Base-by-base conservation (phyloP, 53 echinoderm and acorn worm species). In the Hippasteria phrygiana region DNA sequence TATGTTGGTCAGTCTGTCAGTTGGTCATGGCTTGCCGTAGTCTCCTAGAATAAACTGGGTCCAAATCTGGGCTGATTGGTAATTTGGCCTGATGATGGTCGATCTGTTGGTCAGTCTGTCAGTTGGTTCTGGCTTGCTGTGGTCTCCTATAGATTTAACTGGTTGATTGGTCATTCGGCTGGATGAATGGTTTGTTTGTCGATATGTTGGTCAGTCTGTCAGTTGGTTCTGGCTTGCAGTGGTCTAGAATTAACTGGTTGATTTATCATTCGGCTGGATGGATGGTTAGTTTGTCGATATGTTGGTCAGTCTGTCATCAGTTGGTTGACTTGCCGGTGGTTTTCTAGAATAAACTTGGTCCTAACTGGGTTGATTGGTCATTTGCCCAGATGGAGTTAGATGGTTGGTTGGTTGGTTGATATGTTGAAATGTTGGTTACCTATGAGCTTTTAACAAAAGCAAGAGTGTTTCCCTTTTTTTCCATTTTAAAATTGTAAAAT, bases 71-170 rank as follows among this genome's bases (percentile, higher is more conserved):
- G n/a, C n/a, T n/a, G n/a, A n/a, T n/a, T n/a, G n/a, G n/a, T n/a
- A n/a, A n/a, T n/a, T n/a, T n/a, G n/a, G n/a, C n/a, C n/a, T n/a
- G n/a, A n/a, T n/a, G n/a, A n/a, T n/a, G n/a, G n/a, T n/a, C n/a
- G n/a, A n/a, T n/a, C n/a, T n/a, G n/a, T n/a, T n/a, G n/a, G n/a
- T n/a, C n/a, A n/a, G n/a, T n/a, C n/a, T n/a, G n/a, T n/a, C n/a
- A n/a, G n/a, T n/a, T n/a, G n/a, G n/a, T n/a, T n/a, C n/a, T n/a
- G 99, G 96, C 24, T 99, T 99, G 40, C 99, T 96, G 28, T 99
- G 99, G 62, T 99, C 99, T 34, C 99, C 99, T 38, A 73, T 33
- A 74, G 36, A 29, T 74, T 14, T 17, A 2, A 20, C 12, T 51
- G 51, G 16, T 51, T 51, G 13, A 51, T 17, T 20, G 20, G 26